Base-by-base conservation (phyloP, 2,888 invertebrate species). In the Drosophila merina region DNA sequence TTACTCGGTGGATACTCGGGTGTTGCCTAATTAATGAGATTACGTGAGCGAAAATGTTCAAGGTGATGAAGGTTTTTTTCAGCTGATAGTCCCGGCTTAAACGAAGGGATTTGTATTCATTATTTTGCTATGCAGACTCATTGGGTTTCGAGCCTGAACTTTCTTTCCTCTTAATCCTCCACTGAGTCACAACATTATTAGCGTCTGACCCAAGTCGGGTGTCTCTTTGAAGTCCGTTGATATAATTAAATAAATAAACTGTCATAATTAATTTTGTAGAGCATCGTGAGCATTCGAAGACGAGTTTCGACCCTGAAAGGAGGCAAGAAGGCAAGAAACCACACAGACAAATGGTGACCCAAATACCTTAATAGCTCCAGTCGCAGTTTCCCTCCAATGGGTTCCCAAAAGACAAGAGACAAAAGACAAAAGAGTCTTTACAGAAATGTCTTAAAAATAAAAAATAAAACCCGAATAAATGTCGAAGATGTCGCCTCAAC, bases 161-260 rank as follows among this genome's bases (percentile, higher is more conserved):
- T 20, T 20, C 49, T 20, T 14, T n/a, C 25, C 45, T 31, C 54
- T 52, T 75, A 81, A 87, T 87, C 72, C 72, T 57, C 33, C 8
- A n/a, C 75, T 87, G 82, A 82, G 82, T 82, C 85, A 87, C 82
- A 87, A 87, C 87, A 87, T 78, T 72, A 76, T 82, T 81, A 82
- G 72, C 59, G 55, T 49, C 44, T 49, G 33, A 55, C 25, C 7
- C n/a, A 45, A 5, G 70, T 33, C 66, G 68, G 68, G 57, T 25
- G 36, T 26, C 6, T 20, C 64, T 88, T 83, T 86, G 75, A 80
- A 76, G 73, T 72, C 70, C 31, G 45, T 52, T 50, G 49, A 78
- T 76, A 75, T 80, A 85, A 85, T 88, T 83, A 88, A 78, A 80
- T 83, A 77, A 70, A 88, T 86, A 88, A 88, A 86, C 86, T 85